phyloP scores from a whole-genome alignment of 2,113 vertebrate species.

The Trematocara macrostoma region DNA sequence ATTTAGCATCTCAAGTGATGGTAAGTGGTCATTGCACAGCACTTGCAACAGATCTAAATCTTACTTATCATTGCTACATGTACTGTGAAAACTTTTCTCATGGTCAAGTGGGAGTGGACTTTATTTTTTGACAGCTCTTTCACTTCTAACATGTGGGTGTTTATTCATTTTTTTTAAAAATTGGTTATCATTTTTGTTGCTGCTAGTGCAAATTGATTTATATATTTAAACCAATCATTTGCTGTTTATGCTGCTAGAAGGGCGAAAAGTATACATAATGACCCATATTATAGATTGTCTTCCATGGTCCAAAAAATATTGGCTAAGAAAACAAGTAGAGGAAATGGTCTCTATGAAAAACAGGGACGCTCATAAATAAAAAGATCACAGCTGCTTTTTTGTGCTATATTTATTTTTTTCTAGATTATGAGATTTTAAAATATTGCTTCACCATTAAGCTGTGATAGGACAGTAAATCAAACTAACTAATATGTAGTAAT shows the following conservation, averaged over 20 bases:
- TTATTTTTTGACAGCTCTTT: neutral
- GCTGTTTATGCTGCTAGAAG: neutral
- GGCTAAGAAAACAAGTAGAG: neutral
- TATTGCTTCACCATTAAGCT: neutral
- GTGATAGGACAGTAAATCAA: neutral
- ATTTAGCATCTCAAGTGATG: slow-evolving; percentile 13
- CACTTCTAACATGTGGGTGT: neutral
- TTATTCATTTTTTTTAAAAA: rapidly evolving
- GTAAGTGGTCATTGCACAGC: slow-evolving; percentile 27
- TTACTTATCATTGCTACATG: neutral
- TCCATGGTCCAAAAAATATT: neutral
- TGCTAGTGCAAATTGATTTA: neutral
- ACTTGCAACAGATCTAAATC: neutral
- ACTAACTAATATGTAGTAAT: neutral
- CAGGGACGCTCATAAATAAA: neutral
- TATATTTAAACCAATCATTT: neutral
- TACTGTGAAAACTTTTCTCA: neutral
- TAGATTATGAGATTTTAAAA: neutral
- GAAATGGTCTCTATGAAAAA: neutral
- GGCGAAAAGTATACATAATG: neutral
- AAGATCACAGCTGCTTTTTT: neutral
- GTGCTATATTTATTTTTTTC: neutral
- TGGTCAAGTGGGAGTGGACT: neutral
- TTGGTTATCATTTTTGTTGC: neutral
- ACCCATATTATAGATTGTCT: neutral